Evolutionary conservation across 2,797 vertebrate genomes (phyloP).

Genomic region (Bradypodion pumilum): DNA sequence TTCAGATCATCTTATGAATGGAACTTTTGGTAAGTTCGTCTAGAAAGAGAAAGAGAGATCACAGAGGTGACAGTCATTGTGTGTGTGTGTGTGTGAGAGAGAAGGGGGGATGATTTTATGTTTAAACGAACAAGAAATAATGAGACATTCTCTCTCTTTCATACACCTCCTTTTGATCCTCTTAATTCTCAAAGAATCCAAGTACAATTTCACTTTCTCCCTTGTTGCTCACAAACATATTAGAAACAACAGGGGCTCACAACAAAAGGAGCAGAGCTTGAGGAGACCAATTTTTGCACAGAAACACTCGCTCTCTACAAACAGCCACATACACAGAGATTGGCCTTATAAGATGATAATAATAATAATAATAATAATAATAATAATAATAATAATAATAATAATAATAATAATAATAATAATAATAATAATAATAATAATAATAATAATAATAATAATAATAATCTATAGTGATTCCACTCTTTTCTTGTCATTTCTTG

Average conservation of each 20-base stretch:
- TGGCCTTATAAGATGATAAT: neutral
- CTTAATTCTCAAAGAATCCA: conserved; percentile 69
- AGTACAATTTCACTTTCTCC: conserved; percentile 63
- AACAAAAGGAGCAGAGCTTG: conserved; percentile 64
- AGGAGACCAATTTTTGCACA: conserved; percentile 38
- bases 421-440: too few relatives aligned
- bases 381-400: too few relatives aligned
- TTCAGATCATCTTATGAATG: neutral
- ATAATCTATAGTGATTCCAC: conserved; percentile 59
- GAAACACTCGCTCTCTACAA: neutral
- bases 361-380: too few relatives aligned
- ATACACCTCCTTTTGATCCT: too few relatives aligned
- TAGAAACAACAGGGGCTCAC: conserved; percentile 63
- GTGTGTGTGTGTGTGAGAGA: too few relatives aligned
- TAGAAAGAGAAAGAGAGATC: conserved; percentile 57
- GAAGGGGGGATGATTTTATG: conserved; percentile 51
- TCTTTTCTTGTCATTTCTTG: conserved; percentile 65
- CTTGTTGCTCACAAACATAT: conserved; percentile 69
- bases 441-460: too few relatives aligned
- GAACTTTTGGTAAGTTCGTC: neutral
- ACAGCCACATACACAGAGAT: neutral
- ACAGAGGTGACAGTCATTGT: conserved; percentile 53
- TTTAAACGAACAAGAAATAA: conserved; percentile 65
- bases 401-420: too few relatives aligned
- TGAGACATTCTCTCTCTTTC: conserved; percentile 55